A percentile compares a stretch with the other conserved stretches of the same genome.
Conservation (phyloP, 2,113 vertebrate genomes). For the Corvus cornix region DNA sequence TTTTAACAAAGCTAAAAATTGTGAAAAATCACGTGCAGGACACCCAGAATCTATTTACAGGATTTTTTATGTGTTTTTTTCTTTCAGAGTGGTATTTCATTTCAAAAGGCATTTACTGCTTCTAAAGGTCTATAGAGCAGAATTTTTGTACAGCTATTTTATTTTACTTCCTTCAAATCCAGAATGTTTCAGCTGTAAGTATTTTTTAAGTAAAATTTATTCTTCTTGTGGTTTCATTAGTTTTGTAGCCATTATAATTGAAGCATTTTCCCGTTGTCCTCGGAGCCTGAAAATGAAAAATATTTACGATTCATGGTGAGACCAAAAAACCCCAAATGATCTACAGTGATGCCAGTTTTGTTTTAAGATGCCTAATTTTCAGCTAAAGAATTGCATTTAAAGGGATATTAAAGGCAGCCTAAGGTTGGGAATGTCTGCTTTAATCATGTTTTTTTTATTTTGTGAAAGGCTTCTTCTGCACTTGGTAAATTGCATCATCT, state of each 20-base stretch:
- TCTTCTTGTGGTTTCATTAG: not conserved
- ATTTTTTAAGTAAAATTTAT: not conserved
- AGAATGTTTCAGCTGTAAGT: not conserved
- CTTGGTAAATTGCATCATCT: conserved; percentile 29
- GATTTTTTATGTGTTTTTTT: not conserved
- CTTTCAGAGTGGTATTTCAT: not conserved
- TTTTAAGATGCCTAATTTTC: not conserved
- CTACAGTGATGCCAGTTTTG: not conserved
- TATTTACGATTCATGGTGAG: not conserved
- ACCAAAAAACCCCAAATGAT: not conserved
- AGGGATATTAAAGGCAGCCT: not conserved
- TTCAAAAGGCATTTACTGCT: not conserved
- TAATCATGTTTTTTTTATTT: not conserved
- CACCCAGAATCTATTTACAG: not conserved
- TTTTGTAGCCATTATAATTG: not conserved
- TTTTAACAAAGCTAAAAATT: not conserved
- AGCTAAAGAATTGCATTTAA: not conserved
- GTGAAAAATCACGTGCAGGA: not conserved
- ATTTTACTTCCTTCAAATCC: not conserved
- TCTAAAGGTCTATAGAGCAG: not conserved
- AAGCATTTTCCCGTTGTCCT: not conserved
- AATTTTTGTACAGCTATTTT: not conserved
- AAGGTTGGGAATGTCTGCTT: not conserved
- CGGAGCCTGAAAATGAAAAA: not conserved
- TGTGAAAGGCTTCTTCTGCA: not conserved